Base-by-base conservation (phyloP, 35 echinoderm and acorn worm genomes). In the Lytechinus pictus region DNA sequence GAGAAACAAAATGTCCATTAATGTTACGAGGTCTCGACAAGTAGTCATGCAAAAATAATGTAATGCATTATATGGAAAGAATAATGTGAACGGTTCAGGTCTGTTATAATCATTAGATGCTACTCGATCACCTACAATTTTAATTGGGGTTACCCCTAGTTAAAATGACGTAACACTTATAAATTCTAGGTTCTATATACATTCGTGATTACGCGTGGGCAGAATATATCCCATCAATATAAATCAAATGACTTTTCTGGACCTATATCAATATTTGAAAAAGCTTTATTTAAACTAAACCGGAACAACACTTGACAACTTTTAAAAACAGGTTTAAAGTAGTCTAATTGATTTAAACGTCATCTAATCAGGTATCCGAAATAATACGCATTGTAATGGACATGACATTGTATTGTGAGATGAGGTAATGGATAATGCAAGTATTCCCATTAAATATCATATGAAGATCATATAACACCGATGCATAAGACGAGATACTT, bases 281-380 rank as follows among this genome's bases (percentile, higher is more conserved):
- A 79, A 19, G 6, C 66, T 79, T 24, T 79, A 44, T 54, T 54
- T 90, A 12, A 90, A 90, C 28, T 54, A 90, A 90, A 90, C 88
- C 29, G 88, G 88, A 90, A 90, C 88, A 90, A 54, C 88, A 90
- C 88, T 90, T 90, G 88, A 90, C 28, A 90, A 90, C 29, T 54
- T 44, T 9, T 5, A 52, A 90, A 90, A 90, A 90, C 88, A 90
- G 33, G 28, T 53, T 29, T 51, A 21, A 53, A 89, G 87, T 52
- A 90, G 29, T 52, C 88, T 90, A 90, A 90, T 90, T 90, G 52
- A 52, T 90, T 90, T 21, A 90, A 90, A 90, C 88, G 12, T 90
- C 88, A 44, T 54, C 52, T 52, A 90, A 90, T 90, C 88, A 90
- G 52, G 28, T 90, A 79, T 79, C 66, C 19, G 19, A 79, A 79